These are phyloP conservation scores for Gerris buenoi DNA, from an alignment of 1,140 invertebrate species.

Conservation along the genomic window DNA sequence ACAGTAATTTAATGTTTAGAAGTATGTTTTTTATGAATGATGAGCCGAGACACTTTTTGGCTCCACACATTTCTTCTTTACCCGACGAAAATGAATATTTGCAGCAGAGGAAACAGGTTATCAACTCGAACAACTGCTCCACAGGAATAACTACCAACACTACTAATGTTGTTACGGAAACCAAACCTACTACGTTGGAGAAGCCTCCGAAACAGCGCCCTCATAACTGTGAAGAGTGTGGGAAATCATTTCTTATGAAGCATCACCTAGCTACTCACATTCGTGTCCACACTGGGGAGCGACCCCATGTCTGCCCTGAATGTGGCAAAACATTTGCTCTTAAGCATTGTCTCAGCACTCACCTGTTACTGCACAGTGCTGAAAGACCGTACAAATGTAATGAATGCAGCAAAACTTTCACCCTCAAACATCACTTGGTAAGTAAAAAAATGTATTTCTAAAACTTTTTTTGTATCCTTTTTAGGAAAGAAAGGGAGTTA, in stretches of 20 bases:
- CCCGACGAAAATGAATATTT: slow-evolving; percentile 22
- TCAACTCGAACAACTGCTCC: background rate
- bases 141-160: slow-evolving; percentile 2
- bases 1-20: slow-evolving; percentile 24
- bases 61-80: slow-evolving; percentile 21
- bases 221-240: slow-evolving; percentile 63
- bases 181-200: background rate
- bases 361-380: slow-evolving; percentile 60
- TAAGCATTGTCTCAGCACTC: slow-evolving; percentile 64
- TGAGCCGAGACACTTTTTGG: slow-evolving; percentile 24
- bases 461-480: background rate
- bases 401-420: slow-evolving; percentile 75
- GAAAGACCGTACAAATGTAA: slow-evolving; percentile 65
- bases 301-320: slow-evolving; percentile 64
- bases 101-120: slow-evolving; percentile 14
- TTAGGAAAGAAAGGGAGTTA: background rate
- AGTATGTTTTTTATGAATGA: slow-evolving; percentile 28
- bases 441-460: no score
- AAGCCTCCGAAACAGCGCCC: slow-evolving; percentile 45
- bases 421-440: slow-evolving; percentile 41
- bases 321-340: slow-evolving; percentile 75
- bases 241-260: slow-evolving; percentile 65
- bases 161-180: background rate
- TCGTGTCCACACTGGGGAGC: slow-evolving; percentile 60
- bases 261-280: slow-evolving; percentile 67